Percentiles rank a stretch among this genome's conserved stretches.
Conservation (phyloP, 1,140 invertebrate genomes). For the Radopholus similis region DNA sequence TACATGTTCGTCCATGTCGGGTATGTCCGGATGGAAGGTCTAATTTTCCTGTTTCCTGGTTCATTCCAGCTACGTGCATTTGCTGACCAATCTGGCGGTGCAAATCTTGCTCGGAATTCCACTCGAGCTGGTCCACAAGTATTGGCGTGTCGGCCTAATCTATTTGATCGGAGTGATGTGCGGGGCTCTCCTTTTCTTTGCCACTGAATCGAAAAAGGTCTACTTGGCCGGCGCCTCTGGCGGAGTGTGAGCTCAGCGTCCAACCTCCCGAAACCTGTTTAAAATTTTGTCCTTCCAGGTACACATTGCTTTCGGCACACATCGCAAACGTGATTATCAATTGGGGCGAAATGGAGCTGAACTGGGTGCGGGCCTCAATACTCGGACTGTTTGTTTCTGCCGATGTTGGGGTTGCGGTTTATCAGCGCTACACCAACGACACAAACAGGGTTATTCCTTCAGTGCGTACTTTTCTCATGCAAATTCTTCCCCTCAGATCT, state of each 20-base stretch:
- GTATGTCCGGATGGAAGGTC: not conserved
- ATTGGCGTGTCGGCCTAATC: slow-evolving; percentile 36
- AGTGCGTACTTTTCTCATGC: slow-evolving; percentile 4
- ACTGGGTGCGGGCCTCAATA: slow-evolving; percentile 69
- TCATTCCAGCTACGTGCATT: slow-evolving; percentile 64
- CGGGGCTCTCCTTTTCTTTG: slow-evolving; percentile 64
- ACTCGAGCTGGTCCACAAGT: slow-evolving; percentile 86
- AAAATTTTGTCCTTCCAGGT: slow-evolving; percentile 60
- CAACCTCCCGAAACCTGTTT: slow-evolving; percentile 62
- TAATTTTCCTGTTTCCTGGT: not conserved
- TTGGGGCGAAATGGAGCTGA: slow-evolving; percentile 77
- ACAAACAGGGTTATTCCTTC: slow-evolving; percentile 20
- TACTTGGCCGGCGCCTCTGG: slow-evolving; percentile 85
- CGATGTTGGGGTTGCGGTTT: slow-evolving; percentile 42
- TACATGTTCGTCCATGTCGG: slow-evolving; percentile 67
- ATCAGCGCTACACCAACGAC: slow-evolving; percentile 36
- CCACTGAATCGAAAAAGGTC: slow-evolving; percentile 70
- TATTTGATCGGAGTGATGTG: slow-evolving; percentile 43
- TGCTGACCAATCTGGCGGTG: slow-evolving; percentile 84
- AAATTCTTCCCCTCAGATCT: slow-evolving; percentile 21
- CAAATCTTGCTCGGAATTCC: slow-evolving; percentile 86
- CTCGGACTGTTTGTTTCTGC: slow-evolving; percentile 71
- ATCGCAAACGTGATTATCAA: slow-evolving; percentile 89
- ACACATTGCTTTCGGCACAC: slow-evolving; percentile 88
- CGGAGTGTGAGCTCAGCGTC: slow-evolving; percentile 71